phyloP scores from a whole-genome alignment of 2,888 invertebrate genomes.

The Acleris literana region DNA sequence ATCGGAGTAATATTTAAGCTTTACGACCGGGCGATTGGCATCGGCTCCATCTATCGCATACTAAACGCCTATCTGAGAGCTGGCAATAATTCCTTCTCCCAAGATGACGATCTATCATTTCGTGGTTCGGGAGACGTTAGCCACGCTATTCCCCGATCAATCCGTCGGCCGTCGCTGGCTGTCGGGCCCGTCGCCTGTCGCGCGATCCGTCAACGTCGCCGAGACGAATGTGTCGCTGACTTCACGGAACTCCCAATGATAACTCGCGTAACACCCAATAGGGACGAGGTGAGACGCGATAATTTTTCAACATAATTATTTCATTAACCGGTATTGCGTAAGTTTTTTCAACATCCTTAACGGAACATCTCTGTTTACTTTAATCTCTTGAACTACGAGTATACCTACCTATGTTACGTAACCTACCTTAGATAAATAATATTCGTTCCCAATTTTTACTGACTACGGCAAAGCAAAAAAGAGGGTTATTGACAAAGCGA shows the following conservation, averaged over 20 bases:
- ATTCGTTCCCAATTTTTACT: too few species aligned
- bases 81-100: slow-evolving; percentile 54
- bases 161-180: slow-evolving; percentile 49
- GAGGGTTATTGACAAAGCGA: too few species aligned
- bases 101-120: slow-evolving; percentile 65
- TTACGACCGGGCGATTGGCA: slow-evolving; percentile 39
- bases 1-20: slow-evolving; percentile 34
- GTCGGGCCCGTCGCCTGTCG: slow-evolving; percentile 41
- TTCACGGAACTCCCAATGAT: slow-evolving; percentile 43
- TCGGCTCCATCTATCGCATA: slow-evolving; percentile 52
- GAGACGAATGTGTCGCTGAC: slow-evolving; percentile 47
- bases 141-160: slow-evolving; percentile 69
- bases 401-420: too few species aligned
- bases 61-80: slow-evolving; percentile 46
- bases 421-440: too few species aligned
- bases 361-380: too few species aligned
- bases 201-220: slow-evolving; percentile 49
- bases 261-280: slow-evolving; percentile 42
- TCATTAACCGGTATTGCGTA: not conserved
- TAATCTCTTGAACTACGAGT: too few species aligned
- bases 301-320: slow-evolving; percentile 7
- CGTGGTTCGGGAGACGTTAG: slow-evolving; percentile 52
- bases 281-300: slow-evolving; percentile 18
- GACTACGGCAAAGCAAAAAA: too few species aligned
- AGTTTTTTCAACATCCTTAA: too few species aligned